These are phyloP conservation scores for Dasyornis broadbenti DNA, from an alignment of 2,113 vertebrate genomes.

Conservation along the genomic window DNA sequence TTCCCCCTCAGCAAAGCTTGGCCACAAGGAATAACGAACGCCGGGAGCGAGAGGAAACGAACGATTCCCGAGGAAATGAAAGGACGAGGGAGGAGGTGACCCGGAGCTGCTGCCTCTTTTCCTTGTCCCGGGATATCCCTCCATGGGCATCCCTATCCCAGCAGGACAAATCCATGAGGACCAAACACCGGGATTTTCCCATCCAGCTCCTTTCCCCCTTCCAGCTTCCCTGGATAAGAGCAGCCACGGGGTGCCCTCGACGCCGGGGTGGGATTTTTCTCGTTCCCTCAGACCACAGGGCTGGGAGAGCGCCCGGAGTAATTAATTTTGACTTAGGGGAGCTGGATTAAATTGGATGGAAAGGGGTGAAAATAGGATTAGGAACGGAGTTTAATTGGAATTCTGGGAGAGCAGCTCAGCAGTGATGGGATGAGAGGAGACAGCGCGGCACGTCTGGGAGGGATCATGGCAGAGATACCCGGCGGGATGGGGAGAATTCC, in stretches of 20 bases:
- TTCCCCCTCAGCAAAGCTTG: background rate
- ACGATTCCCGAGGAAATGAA: background rate
- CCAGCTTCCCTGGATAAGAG: background rate
- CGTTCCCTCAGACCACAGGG: background rate
- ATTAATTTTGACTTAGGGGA: constrained; percentile 73
- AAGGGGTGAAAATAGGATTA: constrained; percentile 75
- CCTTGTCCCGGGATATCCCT: background rate
- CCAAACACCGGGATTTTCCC: background rate
- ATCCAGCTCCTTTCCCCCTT: background rate
- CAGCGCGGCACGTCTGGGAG: constrained; percentile 24
- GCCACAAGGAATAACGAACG: background rate
- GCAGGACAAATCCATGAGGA: background rate
- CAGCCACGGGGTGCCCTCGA: background rate
- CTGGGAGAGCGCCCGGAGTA: constrained; percentile 13
- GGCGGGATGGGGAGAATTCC: background rate
- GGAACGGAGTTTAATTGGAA: constrained; percentile 56
- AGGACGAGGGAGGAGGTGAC: background rate
- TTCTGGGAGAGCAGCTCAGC: constrained; percentile 20
- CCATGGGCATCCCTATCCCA: background rate
- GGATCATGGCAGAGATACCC: background rate
- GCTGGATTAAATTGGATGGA: constrained; percentile 74
- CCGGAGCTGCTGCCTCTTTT: background rate
- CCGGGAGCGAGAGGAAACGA: background rate
- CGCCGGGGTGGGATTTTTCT: background rate
- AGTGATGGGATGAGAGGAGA: background rate